Evolutionary conservation across 2,113 vertebrate genomes (phyloP).

Genomic region (Choloepus hoffmanni): DNA sequence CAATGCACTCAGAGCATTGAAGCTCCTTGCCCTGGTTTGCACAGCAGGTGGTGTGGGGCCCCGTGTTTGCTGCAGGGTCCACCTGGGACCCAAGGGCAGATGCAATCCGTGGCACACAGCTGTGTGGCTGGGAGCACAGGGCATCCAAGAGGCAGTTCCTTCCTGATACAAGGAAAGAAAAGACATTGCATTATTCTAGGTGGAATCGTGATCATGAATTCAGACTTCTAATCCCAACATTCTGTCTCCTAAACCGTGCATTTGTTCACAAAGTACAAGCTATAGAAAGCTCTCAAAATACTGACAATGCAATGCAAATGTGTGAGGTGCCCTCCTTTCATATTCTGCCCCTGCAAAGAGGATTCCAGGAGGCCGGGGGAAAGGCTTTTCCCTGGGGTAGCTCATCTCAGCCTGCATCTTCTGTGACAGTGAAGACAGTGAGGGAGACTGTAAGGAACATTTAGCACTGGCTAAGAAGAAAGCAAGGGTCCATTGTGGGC

Average conservation of each 20-base stretch:
- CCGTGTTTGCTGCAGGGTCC: neutral
- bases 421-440: no score
- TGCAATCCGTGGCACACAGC: neutral
- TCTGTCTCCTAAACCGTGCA: neutral
- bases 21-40: neutral
- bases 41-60: neutral
- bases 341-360: neutral
- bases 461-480: neutral
- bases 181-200: neutral
- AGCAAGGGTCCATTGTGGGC: neutral
- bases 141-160: neutral
- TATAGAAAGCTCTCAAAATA: neutral
- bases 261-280: neutral
- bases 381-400: neutral
- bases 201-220: neutral
- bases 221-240: neutral
- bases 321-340: neutral
- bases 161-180: neutral
- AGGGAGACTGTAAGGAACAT: neutral
- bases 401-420: neutral
- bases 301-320: neutral
- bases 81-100: neutral
- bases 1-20: accelerated
- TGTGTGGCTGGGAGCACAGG: neutral
- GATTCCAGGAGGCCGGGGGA: neutral